Evolutionary conservation across 2,888 invertebrate genomes (phyloP), one percentile per base, ranked within the genome.

Genomic region (Clepsis dumicolana): DNA sequence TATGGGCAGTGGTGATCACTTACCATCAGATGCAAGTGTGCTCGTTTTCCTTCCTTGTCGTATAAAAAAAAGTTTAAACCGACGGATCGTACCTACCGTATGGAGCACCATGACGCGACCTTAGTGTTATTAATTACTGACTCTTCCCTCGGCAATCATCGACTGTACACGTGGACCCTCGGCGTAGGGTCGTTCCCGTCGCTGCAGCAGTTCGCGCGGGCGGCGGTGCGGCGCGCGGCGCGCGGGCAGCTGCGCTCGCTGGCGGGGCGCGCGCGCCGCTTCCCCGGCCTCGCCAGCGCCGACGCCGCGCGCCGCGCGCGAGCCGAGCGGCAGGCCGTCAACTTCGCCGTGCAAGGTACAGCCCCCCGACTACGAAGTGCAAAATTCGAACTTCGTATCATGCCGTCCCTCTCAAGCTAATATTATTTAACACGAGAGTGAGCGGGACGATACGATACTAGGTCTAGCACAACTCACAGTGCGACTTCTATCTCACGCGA

Each of bases 261-360:
- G 70, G 70, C 78, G 72, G 29, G 77, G 80, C 50, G 71, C 88
- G 53, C 90, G 88, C 44, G 88, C 93, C 0, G 70, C 71, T 82
- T 87, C 77, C 65, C 18, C 4, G 57, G 81, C 76, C 80, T 86
- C 76, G 14, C 50, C 59, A 18, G 59, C 44, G 64, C 72, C 18
- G 75, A 85, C 78, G 57, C 63, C 66, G 77, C 75, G 24, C 79
- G 72, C 29, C 77, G 80, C 48, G 71, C 89, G 52, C 90, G 88
- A 41, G 88, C 93, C 0, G 86, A 89, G 74, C 74, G 94, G 24
- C 94, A 94, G 79, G 94, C 94, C 0, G 77, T 94, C 73, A 94
- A 94, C 79, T 94, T 93, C 70, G 71, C 93, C 2, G 85, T 94
- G 32, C 94, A 94, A 85, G 94, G 94, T 90, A 59, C 21, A 7